phyloP scores from a whole-genome alignment of 2,113 vertebrate species.

The Cricetomys ansorgei region DNA sequence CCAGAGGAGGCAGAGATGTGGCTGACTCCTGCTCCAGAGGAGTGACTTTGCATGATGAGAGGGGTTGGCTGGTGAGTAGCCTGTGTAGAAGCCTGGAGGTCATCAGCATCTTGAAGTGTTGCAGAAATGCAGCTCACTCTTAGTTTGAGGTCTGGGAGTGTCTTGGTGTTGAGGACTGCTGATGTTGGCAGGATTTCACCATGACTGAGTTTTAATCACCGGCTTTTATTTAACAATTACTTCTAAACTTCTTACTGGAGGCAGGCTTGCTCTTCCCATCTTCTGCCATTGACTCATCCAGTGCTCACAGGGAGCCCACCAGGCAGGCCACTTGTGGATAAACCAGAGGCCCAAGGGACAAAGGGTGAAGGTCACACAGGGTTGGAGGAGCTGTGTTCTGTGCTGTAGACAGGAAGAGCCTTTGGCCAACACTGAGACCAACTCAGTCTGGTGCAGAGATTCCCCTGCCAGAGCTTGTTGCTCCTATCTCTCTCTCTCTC shows the following conservation, averaged over 20 bases:
- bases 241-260: background rate
- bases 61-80: background rate
- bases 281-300: background rate
- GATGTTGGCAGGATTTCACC: background rate
- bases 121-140: background rate
- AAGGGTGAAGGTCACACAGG: background rate
- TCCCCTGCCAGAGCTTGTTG: background rate
- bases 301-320: background rate
- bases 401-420: background rate
- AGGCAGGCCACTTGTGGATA: background rate
- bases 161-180: background rate
- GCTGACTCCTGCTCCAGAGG: accelerated
- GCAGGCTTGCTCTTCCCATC: accelerated
- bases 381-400: background rate
- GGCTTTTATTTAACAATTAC: background rate
- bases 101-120: background rate
- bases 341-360: background rate
- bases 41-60: background rate
- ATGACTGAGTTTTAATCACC: background rate
- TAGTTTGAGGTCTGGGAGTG: background rate
- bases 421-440: background rate
- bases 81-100: background rate
- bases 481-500: accelerated
- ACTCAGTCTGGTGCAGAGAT: background rate
- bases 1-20: background rate